phyloP scores from a whole-genome alignment of 2,888 invertebrate genomes.

The Drosophila testacea region DNA sequence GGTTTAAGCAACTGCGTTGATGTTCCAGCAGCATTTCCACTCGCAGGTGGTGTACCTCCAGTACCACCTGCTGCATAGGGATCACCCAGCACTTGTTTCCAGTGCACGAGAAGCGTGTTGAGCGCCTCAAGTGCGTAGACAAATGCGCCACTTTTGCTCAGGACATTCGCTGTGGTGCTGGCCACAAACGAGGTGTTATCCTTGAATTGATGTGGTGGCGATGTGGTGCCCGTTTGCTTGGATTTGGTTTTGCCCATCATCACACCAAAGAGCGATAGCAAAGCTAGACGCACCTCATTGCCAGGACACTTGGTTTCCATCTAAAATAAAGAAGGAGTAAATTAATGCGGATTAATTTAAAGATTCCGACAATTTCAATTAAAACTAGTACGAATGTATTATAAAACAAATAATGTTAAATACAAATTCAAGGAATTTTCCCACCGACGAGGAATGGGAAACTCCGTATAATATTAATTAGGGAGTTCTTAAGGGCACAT shows the following conservation, averaged over 20 bases:
- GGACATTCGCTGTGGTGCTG: conserved; percentile 89
- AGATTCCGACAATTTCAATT: too few relatives aligned
- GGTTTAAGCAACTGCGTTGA: conserved; percentile 90
- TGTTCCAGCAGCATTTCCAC: conserved; percentile 29
- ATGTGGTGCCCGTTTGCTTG: conserved; percentile 84
- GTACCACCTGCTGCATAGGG: conserved; percentile 64
- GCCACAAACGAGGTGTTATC: conserved; percentile 88
- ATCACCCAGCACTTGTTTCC: conserved; percentile 87
- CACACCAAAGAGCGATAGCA: conserved; percentile 93
- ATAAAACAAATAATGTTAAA: too few relatives aligned
- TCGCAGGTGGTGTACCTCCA: conserved; percentile 37
- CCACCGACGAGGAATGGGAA: too few relatives aligned
- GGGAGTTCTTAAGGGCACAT: too few relatives aligned
- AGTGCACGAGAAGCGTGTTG: conserved; percentile 90
- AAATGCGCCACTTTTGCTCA: conserved; percentile 90
- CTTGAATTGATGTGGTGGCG: conserved; percentile 86
- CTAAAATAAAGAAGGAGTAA: conserved; percentile 42
- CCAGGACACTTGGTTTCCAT: conserved; percentile 88
- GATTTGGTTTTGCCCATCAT: conserved; percentile 85
- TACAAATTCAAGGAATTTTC: too few relatives aligned
- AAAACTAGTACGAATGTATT: too few relatives aligned
- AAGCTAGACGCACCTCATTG: conserved; percentile 94
- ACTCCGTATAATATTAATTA: too few relatives aligned
- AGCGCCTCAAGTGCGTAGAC: conserved; percentile 90
- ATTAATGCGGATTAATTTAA: too few relatives aligned